Conservation (phyloP, 1,140 invertebrate genomes). For the Dinoponera quadriceps region DNA sequence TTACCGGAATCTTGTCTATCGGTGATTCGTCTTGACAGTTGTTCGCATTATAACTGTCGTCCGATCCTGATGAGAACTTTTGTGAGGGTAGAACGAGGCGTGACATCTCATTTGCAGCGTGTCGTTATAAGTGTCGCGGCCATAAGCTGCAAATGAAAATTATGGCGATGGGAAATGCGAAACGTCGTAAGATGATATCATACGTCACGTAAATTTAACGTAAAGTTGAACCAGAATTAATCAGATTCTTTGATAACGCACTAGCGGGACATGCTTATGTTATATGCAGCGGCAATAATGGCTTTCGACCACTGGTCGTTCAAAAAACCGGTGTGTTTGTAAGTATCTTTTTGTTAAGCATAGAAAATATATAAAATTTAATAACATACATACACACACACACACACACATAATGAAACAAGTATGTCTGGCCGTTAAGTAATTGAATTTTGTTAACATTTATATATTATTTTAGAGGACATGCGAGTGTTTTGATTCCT, state of each 20-base stretch:
- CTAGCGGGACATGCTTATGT: constrained; percentile 28
- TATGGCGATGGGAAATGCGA: constrained; percentile 1
- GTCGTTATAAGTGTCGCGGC: not conserved
- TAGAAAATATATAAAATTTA: constrained; percentile 5
- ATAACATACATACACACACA: not conserved
- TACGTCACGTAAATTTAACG: constrained; percentile 31
- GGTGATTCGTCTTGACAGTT: not conserved
- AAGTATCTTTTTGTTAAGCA: constrained; percentile 31
- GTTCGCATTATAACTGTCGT: not conserved
- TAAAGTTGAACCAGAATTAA: not conserved
- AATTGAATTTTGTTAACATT: constrained; percentile 5
- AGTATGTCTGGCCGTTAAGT: not conserved
- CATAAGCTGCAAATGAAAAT: constrained; percentile 22
- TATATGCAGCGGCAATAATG: constrained; percentile 6
- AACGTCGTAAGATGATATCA: constrained; percentile 44
- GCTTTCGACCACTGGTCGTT: constrained; percentile 24
- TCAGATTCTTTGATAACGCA: constrained; percentile 24
- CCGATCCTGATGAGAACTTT: not conserved
- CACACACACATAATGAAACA: not conserved
- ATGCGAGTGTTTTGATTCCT: not conserved
- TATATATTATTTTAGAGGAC: not conserved
- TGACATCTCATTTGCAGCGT: not conserved
- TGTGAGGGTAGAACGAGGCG: not conserved
- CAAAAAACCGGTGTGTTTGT: constrained; percentile 38
- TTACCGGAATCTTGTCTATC: not conserved